phyloP scores from a whole-genome alignment of 2,113 vertebrate genomes.

The Micronisus gabar region DNA sequence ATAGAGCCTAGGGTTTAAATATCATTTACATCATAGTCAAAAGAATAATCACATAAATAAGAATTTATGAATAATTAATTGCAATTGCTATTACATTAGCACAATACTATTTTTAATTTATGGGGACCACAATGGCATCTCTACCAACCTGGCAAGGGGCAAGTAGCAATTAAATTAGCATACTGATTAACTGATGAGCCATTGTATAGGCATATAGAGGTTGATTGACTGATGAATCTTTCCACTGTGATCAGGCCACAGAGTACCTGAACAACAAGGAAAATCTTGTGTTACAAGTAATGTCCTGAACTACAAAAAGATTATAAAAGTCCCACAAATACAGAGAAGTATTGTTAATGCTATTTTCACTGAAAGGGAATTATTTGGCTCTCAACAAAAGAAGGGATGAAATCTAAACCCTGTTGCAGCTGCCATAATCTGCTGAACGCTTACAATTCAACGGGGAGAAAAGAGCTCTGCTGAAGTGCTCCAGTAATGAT shows the following conservation, averaged over 20 bases:
- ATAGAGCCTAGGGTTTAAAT: slow-evolving; percentile 46
- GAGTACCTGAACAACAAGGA: background rate
- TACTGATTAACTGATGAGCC: background rate
- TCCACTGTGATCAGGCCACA: background rate
- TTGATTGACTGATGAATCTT: background rate
- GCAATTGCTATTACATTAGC: slow-evolving; percentile 32
- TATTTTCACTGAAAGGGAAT: background rate
- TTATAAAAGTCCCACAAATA: background rate
- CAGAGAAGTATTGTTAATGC: background rate
- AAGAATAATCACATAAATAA: slow-evolving; percentile 71
- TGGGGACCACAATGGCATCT: background rate
- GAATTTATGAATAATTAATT: slow-evolving; percentile 74
- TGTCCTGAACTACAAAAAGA: background rate
- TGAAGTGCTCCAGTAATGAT: slow-evolving; percentile 27
- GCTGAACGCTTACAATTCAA: background rate
- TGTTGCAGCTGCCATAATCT: slow-evolving; percentile 9
- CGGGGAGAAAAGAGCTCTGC: background rate
- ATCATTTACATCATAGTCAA: slow-evolving; percentile 57
- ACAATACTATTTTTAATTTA: slow-evolving; percentile 61
- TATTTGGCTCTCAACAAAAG: slow-evolving; percentile 39
- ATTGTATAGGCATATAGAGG: background rate
- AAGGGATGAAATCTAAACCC: slow-evolving; percentile 24
- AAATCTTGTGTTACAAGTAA: background rate
- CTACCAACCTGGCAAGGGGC: background rate
- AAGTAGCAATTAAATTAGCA: slow-evolving; percentile 31